Base-by-base conservation (phyloP, 2,797 vertebrate species). In the Phataginus tricuspis region DNA sequence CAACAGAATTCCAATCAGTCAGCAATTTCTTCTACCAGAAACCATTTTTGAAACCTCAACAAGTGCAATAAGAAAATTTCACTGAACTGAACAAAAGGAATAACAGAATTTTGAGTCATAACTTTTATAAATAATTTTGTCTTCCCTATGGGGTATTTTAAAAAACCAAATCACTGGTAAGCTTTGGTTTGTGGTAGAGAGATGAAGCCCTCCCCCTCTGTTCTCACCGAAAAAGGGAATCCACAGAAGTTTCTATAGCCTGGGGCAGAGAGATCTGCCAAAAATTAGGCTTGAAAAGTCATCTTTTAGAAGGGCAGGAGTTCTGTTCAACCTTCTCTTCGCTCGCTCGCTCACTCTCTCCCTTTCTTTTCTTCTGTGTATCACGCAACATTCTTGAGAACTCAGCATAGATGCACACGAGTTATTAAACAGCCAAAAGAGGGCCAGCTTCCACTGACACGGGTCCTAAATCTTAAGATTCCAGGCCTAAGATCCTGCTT, bases 51-150 rank as follows among this genome's bases (percentile, higher is more conserved):
- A 97, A 64, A 94, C 19, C 86, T 96, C 94, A 91, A 34, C 45
- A 94, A 96, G 7, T 39, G 42, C 2, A 6, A 21, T 29, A 90
- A 96, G 63, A 72, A 97, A 97, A 96, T 84, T 79, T 86, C 93
- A 90, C 19, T 89, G 77, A 96, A 86, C 74, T 55, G 53, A 98
- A 96, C 49, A 75, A 90, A 98, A 91, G 14, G 25, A 82, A 97
- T 39, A 82, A 91, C 95, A 64, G 45, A 45, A 45, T 45, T 90
- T 0, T 69, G 16, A 94, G 77, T 2, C 51, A 89, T 18, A 92
- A 90, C 95, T 96, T 94, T 83, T 79, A 66, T 34, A 97, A 87
- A 97, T 96, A 96, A 96, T 66, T 96, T 37, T 93, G 59, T 29
- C 93, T 49, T 34, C 18, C 25, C 79, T 90, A 4, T 55, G 39